Conservation (phyloP, 2,113 vertebrate species). For the Ginglymostoma cirratum region DNA sequence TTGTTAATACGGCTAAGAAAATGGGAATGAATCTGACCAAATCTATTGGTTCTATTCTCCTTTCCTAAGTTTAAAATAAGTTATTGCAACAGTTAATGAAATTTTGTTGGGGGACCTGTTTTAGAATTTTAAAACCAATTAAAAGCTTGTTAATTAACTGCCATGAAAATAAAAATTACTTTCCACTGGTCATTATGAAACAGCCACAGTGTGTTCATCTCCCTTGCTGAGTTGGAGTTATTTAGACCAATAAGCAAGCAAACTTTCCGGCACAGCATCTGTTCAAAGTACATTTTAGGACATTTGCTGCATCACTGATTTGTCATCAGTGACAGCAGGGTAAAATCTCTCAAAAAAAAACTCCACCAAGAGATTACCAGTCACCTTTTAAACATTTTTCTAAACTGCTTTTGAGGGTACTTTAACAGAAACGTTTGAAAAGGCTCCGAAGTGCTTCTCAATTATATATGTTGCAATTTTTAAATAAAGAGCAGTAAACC, state of each 20-base stretch:
- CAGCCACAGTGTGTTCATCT: background rate
- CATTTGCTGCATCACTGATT: background rate
- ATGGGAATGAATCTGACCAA: background rate
- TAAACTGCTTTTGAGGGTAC: background rate
- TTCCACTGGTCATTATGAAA: background rate
- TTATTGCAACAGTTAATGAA: background rate
- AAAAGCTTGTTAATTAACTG: background rate
- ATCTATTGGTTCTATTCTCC: background rate
- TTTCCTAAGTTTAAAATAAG: background rate
- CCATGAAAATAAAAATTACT: background rate
- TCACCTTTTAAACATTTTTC: background rate
- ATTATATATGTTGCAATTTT: background rate
- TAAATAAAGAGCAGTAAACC: background rate
- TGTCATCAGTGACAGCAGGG: background rate
- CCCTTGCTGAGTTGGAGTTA: background rate
- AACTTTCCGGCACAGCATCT: background rate
- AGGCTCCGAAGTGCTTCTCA: background rate
- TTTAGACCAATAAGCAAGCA: background rate
- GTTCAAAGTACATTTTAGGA: background rate
- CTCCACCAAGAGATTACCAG: background rate
- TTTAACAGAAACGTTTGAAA: background rate
- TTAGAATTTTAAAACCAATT: background rate
- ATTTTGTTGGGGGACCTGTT: background rate
- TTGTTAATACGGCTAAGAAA: background rate
- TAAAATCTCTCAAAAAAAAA: background rate